Evolutionary conservation across 2,888 invertebrate species (phyloP).

Genomic region (Linnaemya vulpina): DNA sequence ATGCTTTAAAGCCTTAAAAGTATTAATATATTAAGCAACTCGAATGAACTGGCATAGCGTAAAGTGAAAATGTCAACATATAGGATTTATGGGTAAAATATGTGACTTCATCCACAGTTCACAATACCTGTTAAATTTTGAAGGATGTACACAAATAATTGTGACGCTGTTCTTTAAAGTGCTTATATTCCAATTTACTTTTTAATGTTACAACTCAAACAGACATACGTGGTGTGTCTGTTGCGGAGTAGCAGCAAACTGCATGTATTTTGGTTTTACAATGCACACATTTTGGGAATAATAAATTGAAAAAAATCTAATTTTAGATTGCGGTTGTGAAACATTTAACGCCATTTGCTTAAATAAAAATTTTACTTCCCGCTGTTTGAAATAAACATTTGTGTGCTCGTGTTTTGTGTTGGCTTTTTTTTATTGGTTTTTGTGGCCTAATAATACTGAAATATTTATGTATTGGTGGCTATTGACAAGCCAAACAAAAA

Average conservation of each 20-base stretch:
- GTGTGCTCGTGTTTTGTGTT: constrained; percentile 7
- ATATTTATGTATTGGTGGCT: constrained; percentile 61
- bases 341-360: constrained; percentile 65
- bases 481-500: constrained; percentile 42
- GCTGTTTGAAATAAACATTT: constrained; percentile 21
- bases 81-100: no score
- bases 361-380: constrained; percentile 35
- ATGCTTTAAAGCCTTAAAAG: no score
- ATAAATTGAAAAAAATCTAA: constrained; percentile 39
- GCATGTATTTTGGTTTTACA: background rate
- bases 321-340: constrained; percentile 53
- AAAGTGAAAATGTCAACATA: no score
- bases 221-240: background rate
- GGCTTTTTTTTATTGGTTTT: constrained; percentile 54
- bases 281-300: background rate
- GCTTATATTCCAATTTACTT: no score
- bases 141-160: no score
- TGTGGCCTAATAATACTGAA: constrained; percentile 65
- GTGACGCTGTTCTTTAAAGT: no score
- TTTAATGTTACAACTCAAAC: no score
- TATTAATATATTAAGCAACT: no score
- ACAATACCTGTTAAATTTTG: no score
- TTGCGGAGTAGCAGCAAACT: constrained; percentile 2
- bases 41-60: no score
- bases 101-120: no score